Conservation (phyloP, 2,797 vertebrate species). For the Phataginus tetradactyla region DNA sequence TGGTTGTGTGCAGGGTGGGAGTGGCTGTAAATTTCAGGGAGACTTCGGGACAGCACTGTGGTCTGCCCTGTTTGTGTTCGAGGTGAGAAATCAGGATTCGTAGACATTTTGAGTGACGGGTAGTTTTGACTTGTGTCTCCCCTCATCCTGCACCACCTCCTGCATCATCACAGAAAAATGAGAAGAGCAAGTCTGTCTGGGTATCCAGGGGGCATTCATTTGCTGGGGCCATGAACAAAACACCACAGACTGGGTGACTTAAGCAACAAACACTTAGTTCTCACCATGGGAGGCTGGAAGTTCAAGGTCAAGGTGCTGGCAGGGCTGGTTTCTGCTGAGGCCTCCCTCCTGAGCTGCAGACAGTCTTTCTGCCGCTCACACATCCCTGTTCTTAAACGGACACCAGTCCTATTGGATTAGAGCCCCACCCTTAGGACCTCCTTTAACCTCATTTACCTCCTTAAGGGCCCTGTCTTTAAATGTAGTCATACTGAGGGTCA, state of each 20-base stretch:
- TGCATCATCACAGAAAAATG: background rate
- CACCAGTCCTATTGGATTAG: background rate
- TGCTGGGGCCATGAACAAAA: background rate
- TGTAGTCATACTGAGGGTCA: background rate
- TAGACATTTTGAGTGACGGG: background rate
- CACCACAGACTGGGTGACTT: no score
- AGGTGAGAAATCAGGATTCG: background rate
- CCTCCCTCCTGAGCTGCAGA: no score
- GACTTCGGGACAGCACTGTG: background rate
- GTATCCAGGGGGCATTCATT: background rate
- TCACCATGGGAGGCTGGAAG: background rate
- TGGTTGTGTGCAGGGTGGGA: background rate
- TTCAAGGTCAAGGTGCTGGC: background rate
- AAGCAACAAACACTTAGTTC: background rate
- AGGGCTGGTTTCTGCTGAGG: background rate
- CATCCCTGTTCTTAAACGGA: background rate
- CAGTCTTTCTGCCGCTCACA: accelerated
- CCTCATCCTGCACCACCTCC: background rate
- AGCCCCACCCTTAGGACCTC: background rate
- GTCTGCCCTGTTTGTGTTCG: background rate
- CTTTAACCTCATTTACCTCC: background rate
- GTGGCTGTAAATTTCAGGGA: background rate
- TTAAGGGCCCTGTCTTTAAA: background rate
- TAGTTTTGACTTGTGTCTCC: background rate
- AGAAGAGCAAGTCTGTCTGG: background rate